Evolutionary conservation across 2,797 vertebrate species (phyloP).

Genomic region (Acipenser oxyrinchus): DNA sequence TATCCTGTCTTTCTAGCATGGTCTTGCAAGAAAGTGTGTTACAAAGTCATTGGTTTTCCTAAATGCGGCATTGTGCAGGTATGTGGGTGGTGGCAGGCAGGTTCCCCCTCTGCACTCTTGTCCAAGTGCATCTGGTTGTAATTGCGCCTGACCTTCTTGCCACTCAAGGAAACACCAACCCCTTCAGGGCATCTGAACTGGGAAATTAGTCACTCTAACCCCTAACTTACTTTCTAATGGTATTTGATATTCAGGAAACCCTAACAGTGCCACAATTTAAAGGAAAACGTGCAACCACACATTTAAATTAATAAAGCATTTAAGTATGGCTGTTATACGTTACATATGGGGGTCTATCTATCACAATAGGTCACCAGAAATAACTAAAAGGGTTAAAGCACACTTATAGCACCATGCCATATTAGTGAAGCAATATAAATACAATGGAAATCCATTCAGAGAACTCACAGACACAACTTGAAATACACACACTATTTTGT

Average conservation of each 20-base stretch:
- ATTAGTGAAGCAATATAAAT: too few relatives aligned
- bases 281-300: constrained; percentile 46
- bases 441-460: too few relatives aligned
- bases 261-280: constrained; percentile 32
- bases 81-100: constrained; percentile 16
- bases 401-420: too few relatives aligned
- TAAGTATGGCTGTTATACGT: constrained; percentile 17
- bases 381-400: too few relatives aligned
- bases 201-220: constrained; percentile 17
- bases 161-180: constrained; percentile 16
- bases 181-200: constrained; percentile 21
- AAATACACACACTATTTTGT: too few relatives aligned
- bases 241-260: constrained; percentile 42
- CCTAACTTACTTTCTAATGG: constrained; percentile 20
- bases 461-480: too few relatives aligned
- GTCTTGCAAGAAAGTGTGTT: neutral
- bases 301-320: constrained; percentile 32
- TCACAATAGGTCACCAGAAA: too few relatives aligned
- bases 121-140: constrained; percentile 18
- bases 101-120: constrained; percentile 12
- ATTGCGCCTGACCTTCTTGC: constrained; percentile 2
- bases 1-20: constrained; percentile 9
- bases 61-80: constrained; percentile 22
- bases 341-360: too few relatives aligned
- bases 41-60: constrained; percentile 3